A percentile compares a stretch with the other conserved stretches of the same genome.
Conservation (phyloP, 2,113 vertebrate species). For the Pogona vitticeps region DNA sequence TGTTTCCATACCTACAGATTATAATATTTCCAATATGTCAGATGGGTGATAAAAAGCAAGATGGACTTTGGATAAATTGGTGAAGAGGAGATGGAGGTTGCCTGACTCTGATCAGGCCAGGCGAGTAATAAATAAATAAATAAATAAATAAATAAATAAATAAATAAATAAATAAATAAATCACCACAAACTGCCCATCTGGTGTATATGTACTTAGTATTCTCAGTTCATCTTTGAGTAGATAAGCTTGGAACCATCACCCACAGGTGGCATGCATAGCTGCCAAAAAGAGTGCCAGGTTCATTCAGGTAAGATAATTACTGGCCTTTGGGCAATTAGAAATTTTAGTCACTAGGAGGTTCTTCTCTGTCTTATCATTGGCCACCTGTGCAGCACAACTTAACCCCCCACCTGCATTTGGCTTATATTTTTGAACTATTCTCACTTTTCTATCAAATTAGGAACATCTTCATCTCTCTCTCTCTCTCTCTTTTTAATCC, state of each 20-base stretch:
- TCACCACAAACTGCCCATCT: not conserved
- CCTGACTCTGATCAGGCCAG: not conserved
- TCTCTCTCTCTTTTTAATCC: not conserved
- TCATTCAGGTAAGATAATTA: conserved; percentile 18
- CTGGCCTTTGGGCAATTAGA: conserved; percentile 15
- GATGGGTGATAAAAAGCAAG: not conserved
- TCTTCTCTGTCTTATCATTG: not conserved
- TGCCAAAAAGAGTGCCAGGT: not conserved
- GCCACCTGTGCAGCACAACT: not conserved
- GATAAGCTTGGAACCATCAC: not conserved
- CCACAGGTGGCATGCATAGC: not conserved
- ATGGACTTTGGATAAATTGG: not conserved
- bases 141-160: not conserved
- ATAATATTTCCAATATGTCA: not conserved
- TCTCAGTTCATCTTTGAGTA: not conserved
- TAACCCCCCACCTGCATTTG: not conserved
- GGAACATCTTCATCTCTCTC: not conserved
- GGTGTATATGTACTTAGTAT: not conserved
- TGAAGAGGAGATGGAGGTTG: rapidly evolving
- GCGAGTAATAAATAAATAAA: not conserved
- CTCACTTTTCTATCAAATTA: not conserved
- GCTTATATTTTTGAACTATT: not conserved
- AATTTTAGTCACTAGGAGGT: conserved; percentile 13
- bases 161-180: not conserved
- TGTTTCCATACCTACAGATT: not conserved